These are phyloP conservation scores for Lagorchestes hirsutus DNA, from an alignment of 2,797 vertebrate species.

Conservation along the genomic window DNA sequence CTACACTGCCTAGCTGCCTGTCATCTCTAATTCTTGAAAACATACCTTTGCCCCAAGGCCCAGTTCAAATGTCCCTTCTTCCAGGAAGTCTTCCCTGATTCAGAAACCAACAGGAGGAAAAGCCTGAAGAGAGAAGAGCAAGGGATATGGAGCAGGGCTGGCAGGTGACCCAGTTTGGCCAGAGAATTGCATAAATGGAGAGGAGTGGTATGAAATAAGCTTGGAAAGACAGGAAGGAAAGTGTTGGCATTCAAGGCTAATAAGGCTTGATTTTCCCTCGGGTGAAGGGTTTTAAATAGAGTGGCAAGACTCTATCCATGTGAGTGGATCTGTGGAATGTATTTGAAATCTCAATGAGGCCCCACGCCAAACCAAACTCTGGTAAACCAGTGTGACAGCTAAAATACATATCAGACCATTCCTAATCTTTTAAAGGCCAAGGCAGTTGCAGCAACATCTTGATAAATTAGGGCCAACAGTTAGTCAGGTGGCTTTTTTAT, in stretches of 20 bases:
- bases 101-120: no score
- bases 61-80: no score
- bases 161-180: not conserved
- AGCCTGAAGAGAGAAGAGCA: no score
- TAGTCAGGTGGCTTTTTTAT: slow-evolving; percentile 25
- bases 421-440: slow-evolving; percentile 31
- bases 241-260: slow-evolving; percentile 6
- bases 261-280: not conserved
- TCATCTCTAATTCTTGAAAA: no score
- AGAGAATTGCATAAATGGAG: not conserved
- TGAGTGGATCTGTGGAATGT: slow-evolving; percentile 29
- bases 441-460: slow-evolving; percentile 37
- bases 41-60: no score
- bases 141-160: not conserved
- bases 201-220: not conserved
- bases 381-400: not conserved
- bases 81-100: no score
- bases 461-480: slow-evolving; percentile 33
- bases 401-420: slow-evolving; percentile 40
- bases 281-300: slow-evolving; percentile 44
- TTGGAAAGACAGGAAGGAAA: not conserved
- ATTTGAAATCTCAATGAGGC: slow-evolving; percentile 54
- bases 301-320: slow-evolving; percentile 31
- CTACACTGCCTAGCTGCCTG: no score
- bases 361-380: slow-evolving; percentile 33